Conservation (phyloP, 2,888 invertebrate genomes). For the Megamerina dolium region DNA sequence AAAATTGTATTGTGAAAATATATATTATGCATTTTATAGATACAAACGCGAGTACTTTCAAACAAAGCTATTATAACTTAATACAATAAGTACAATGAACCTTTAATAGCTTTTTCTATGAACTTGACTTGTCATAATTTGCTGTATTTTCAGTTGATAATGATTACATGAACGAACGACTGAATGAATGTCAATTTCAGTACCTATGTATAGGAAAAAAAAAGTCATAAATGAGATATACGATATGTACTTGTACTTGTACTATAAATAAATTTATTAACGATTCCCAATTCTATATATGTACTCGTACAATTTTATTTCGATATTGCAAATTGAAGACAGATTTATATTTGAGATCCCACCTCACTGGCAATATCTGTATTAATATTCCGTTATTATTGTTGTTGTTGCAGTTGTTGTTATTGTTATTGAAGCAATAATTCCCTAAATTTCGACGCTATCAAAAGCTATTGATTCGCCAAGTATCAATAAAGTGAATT, state of each 20-base stretch:
- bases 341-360: too few species aligned
- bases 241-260: too few species aligned
- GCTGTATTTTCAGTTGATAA: too few species aligned
- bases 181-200: slow-evolving; percentile 30
- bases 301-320: too few species aligned
- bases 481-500: slow-evolving; percentile 23
- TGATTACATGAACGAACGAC: neutral
- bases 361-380: neutral
- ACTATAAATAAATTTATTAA: too few species aligned
- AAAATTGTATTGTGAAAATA: too few species aligned
- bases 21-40: too few species aligned
- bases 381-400: slow-evolving; percentile 9
- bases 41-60: too few species aligned
- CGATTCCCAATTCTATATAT: too few species aligned
- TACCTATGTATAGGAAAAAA: neutral
- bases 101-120: slow-evolving; percentile 1
- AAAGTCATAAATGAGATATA: too few species aligned
- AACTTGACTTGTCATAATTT: slow-evolving; percentile 1
- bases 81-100: slow-evolving; percentile 1
- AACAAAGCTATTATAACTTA: too few species aligned
- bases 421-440: slow-evolving; percentile 7
- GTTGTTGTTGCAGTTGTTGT: slow-evolving; percentile 1
- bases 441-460: slow-evolving; percentile 5
- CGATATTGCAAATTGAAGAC: too few species aligned
- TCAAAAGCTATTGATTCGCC: slow-evolving; percentile 27